phyloP scores from a whole-genome alignment of 2,888 invertebrate species.

The Physocephala rufipes region DNA sequence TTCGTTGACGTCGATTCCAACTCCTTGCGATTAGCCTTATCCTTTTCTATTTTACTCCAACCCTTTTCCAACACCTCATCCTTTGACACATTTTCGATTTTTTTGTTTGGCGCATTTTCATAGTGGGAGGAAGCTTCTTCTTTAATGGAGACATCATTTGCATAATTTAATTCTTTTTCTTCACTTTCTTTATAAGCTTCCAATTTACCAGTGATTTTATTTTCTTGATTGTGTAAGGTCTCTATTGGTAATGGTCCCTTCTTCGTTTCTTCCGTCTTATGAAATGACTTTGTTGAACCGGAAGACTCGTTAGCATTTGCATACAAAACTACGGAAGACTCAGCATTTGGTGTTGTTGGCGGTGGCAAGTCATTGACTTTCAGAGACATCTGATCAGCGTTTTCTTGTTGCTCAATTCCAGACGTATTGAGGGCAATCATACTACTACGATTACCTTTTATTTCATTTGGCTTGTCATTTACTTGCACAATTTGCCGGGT shows the following conservation, averaged over 20 bases:
- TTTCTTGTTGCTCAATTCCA: neutral
- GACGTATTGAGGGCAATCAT: neutral
- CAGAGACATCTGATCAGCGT: conserved; percentile 6
- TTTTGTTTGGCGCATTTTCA: conserved; percentile 12
- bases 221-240: neutral
- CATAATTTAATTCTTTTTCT: neutral
- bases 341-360: conserved; percentile 7
- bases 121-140: conserved; percentile 10
- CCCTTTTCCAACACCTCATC: conserved; percentile 29
- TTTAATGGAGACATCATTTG: conserved; percentile 15
- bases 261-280: neutral
- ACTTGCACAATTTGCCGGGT: conserved; percentile 48
- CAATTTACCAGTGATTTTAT: conserved; percentile 3
- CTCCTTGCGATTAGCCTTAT: conserved; percentile 55
- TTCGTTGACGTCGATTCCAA: conserved; percentile 49
- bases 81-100: neutral
- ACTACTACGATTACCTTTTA: conserved; percentile 39
- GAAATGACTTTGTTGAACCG: conserved; percentile 8
- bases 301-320: conserved; percentile 16
- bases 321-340: conserved; percentile 4
- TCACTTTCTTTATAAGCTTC: conserved; percentile 1
- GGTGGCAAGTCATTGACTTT: conserved; percentile 31
- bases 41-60: conserved; percentile 51
- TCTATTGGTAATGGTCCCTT: neutral
- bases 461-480: conserved; percentile 2